Evolutionary conservation across 2,888 invertebrate genomes (phyloP), one percentile per base, ranked within the genome.

Genomic region (Allacma fusca): DNA sequence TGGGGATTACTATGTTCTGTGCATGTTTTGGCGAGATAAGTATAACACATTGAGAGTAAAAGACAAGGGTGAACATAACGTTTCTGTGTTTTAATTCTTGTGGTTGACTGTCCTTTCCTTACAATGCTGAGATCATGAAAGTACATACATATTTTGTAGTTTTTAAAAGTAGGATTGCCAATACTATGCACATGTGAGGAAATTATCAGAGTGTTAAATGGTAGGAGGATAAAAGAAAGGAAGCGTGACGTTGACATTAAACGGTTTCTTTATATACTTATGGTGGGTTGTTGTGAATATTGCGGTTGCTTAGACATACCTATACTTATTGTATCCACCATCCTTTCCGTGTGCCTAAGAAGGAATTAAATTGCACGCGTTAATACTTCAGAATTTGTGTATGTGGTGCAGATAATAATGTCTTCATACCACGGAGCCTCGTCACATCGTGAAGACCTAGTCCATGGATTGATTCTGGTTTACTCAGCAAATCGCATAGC

Each of bases 401-500:
- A 34, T 21, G 26, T 4, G 26, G 21, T 79, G 44, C 44, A 84
- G 84, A 84, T 95, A n/a, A 94, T 95, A 83, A 92, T 97, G 84
- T 94, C 96, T 26, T 96, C 97, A 85, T 97, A 95, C 88, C 98
- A 97, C 86, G 95, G 96, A 75, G 95, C 96, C 57, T 94, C 94
- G 87, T 94, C 95, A 85, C 95, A 95, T 87, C 90, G 95, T 83
- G 95, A 96, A 87, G 94, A 96, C 86, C 88, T 97, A 74, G 95
- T 96, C 81, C 97, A 98, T 86, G 98, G 97, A 29, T 96, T 96
- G 86, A 95, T 98, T 85, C 90, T 97, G 81, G 95, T 97, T 79
- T 98, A 96, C 87, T 97, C 97, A 0, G 94, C 96, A 12, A 96
- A 96, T 87, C 90, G 97, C 86, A 95, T 94, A 90, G 97, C 97